Evolutionary conservation across 2,888 invertebrate genomes (phyloP), one percentile per base, ranked within the genome.

Genomic region (Bellardia bayeri): DNA sequence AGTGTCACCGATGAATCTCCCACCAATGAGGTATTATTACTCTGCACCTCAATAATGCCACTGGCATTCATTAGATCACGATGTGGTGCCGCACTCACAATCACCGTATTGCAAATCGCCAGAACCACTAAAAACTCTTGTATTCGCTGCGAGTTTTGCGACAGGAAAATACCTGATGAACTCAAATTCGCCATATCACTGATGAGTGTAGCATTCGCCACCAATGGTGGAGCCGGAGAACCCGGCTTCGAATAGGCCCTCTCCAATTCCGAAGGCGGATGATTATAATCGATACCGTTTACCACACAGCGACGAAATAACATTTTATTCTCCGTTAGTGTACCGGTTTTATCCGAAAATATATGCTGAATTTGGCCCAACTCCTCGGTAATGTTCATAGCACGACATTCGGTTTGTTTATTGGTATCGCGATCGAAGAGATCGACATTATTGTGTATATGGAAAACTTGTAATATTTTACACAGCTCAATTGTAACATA

Each of bases 331-430:
- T 99, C 99, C 0, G 99, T 99, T 82, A 99, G 94, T 2, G 99
- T 99, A 7, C 99, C 99, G 1, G 99, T 99, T 94, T 99, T 99
- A 93, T 99, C 99, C 11, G 98, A 98, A 94, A 99, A 99, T 89
- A 99, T 95, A 92, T 99, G 99, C 91, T 98, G 97, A 71, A 97
- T 95, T 94, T 99, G 99, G 1, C 99, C 99, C 90, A 99, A 95
- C 94, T 99, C 99, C 94, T 99, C 99, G 0, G 99, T 98, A 89
- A 99, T 99, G 93, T 99, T 99, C 92, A 98, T 95, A 61, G 99
- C 98, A 58, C 98, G 96, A 93, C 99, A 99, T 94, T 98, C 97
- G 80, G 97, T 96, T 89, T 96, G 95, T 90, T 96, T 97, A 93
- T 98, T 97, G 51, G 97, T 97, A 83, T 96, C 95, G 30, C 96